Evolutionary conservation across 2,797 vertebrate species (phyloP), one percentile per base, ranked within the genome.

Genomic region (Adrianichthys oophorus): DNA sequence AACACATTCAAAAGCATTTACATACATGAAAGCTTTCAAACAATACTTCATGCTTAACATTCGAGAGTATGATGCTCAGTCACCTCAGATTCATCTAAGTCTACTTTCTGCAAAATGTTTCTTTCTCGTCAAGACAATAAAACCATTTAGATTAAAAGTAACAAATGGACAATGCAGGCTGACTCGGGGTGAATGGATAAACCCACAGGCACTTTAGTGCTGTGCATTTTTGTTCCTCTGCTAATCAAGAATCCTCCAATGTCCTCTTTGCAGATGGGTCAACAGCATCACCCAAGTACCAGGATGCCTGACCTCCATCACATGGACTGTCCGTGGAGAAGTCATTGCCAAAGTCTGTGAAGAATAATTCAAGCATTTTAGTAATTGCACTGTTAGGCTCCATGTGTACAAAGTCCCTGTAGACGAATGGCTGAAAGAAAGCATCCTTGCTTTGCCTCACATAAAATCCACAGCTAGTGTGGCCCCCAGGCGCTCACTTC

Each of bases 341-440:
- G 32, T 26, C 6, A 26, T 7, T 26, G 26, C 26, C 26, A 26
- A 26, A 26, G 62, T 83, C 69, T 74, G 42, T 18, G 13, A 54
- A 46, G 54, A 80, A 59, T 61, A 74, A 83, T 83, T 89, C 86
- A 87, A 85, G 85, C 87, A 77, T 87, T 48, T 55, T 59, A 73
- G 58, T 70, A 67, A 84, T 89, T 89, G 83, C 82, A 84, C 80
- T 65, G 47, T 80, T 80, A 56, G 63, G 78, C 83, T 88, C 80
- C 52, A 82, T 85, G 85, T 85, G 71, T 84, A 84, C 84, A 79
- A 78, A 80, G 80, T 83, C 79, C 72, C 58, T 82, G 85, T 85
- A 87, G 78, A 88, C 82, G 85, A 84, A 85, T 81, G 83, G 85
- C 84, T 65, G 64, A 58, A 78, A 76, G 59, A 63, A 62, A 10